Conservation (phyloP, 1,140 invertebrate genomes). For the Akabosia matsudoensis region DNA sequence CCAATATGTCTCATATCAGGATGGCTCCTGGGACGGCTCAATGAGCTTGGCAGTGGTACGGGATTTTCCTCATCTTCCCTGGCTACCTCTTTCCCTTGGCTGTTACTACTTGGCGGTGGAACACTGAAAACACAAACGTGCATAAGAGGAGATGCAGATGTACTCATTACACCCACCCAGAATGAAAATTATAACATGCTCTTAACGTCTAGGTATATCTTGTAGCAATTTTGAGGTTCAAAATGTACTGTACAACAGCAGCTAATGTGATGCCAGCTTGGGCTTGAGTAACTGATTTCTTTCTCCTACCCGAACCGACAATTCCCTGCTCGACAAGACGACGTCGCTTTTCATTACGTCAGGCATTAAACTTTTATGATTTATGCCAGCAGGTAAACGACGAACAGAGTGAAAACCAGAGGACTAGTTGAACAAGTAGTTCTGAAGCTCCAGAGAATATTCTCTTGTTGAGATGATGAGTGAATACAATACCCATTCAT, state of each 20-base stretch:
- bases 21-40: slow-evolving; percentile 35
- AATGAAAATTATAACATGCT: slow-evolving; percentile 13
- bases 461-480: background rate
- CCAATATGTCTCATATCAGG: slow-evolving; percentile 33
- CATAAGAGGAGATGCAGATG: slow-evolving; percentile 22
- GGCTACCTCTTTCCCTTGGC: background rate
- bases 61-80: slow-evolving; percentile 37
- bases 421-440: background rate
- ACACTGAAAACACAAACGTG: slow-evolving; percentile 19
- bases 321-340: background rate
- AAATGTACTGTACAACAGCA: background rate
- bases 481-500: background rate
- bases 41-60: slow-evolving; percentile 35
- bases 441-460: background rate
- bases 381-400: slow-evolving; percentile 12
- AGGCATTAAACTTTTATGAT: slow-evolving; percentile 22
- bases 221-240: background rate
- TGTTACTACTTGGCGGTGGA: background rate
- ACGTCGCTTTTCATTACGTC: slow-evolving; percentile 2
- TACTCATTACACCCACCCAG: slow-evolving; percentile 25
- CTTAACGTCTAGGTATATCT: too few species aligned
- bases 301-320: background rate
- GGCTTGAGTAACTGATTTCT: background rate
- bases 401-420: background rate
- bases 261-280: too few species aligned